Evolutionary conservation across 2,797 vertebrate genomes (phyloP), one percentile per base, ranked within the genome.

Genomic region (Chaetophractus vellerosus): DNA sequence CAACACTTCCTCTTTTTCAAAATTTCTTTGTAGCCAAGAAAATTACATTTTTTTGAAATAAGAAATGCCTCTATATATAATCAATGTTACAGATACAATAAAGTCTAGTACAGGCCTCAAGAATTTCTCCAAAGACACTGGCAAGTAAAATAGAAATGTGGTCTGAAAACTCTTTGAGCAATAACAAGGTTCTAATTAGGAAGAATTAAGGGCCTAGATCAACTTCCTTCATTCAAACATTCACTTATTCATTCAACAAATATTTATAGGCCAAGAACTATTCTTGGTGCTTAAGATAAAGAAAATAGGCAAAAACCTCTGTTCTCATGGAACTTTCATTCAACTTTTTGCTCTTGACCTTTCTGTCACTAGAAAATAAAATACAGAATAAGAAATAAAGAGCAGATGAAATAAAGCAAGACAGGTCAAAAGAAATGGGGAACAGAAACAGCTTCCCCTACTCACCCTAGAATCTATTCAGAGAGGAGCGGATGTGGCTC

Each of bases 1-100:
- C 86, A 55, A 41, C 33, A 90, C n/a, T 92, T 96, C 90, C 80
- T 95, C 94, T 94, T 93, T 74, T 72, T 95, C 69, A 75, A 83
- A 90, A 80, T 80, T 76, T 68, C 28, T 79, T 93, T 94, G 81
- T 66, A 90, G 38, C 14, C 66, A 90, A 86, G 90, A 31, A 16
- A 92, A 64, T 33, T 63, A 71, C 12, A 11, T 55, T 79, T 63
- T 88, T 95, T 91, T 36, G 76, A 91, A 69, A 86, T 61, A n/a
- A 72, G 18, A 91, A 71, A 45, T 71, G 64, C 57, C 26, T 57
- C 36, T 52, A 9, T 33, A 74, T 59, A 71, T 68, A 80, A 88
- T 1, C 41, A 36, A 24, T 52, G 26, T 74, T 71, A 78, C 61
- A 85, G 50, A 93, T 18, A 36, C 4, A 84, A 26, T 28, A 55